Conservation (phyloP, 1,140 invertebrate species). For the Habropoda laboriosa region DNA sequence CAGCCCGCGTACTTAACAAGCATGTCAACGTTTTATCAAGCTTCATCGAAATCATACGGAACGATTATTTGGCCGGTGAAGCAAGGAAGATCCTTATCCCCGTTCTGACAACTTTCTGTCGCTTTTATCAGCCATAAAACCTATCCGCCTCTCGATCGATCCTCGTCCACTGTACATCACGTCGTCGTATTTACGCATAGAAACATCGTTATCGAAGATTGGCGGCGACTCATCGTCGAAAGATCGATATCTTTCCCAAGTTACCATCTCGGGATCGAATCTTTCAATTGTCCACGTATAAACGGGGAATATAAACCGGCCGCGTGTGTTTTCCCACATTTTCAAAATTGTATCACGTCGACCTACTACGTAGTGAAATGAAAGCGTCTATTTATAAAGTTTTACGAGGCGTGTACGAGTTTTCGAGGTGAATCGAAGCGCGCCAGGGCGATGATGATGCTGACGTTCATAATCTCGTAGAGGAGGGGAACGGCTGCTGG, state of each 20-base stretch:
- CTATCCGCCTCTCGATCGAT: not conserved
- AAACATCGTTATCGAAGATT: not conserved
- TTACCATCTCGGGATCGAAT: too few species aligned
- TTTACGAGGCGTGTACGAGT: not conserved
- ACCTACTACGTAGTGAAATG: too few species aligned
- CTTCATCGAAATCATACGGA: not conserved
- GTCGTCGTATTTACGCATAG: not conserved
- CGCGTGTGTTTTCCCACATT: too few species aligned
- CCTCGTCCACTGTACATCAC: not conserved
- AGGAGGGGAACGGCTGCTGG: slow-evolving; percentile 4
- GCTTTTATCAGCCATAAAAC: not conserved
- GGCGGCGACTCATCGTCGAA: not conserved
- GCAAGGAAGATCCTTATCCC: not conserved
- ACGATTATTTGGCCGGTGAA: not conserved
- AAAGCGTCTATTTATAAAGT: slow-evolving; percentile 5
- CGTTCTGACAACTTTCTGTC: not conserved
- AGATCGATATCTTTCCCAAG: too few species aligned
- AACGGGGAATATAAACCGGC: too few species aligned
- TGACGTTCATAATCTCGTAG: slow-evolving; percentile 43
- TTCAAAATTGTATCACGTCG: too few species aligned
- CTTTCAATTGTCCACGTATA: not conserved
- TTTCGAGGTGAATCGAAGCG: not conserved
- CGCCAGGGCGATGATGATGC: not conserved
- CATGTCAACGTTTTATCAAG: not conserved
- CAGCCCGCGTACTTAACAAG: not conserved